Evolutionary conservation across 1,140 invertebrate species (phyloP).

Genomic region (Diprion similis): DNA sequence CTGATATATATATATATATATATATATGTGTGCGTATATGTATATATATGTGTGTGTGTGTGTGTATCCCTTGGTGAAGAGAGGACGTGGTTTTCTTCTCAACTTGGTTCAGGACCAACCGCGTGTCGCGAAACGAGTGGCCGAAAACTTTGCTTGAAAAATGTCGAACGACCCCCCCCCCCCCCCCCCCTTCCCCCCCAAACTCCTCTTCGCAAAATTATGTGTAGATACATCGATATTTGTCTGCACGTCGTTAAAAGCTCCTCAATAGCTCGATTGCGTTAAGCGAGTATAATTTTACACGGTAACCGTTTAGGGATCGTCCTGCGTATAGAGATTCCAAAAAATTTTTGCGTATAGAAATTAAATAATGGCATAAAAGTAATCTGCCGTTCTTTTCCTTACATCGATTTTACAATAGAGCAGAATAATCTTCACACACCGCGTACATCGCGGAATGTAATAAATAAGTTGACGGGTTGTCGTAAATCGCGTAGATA

Average conservation of each 20-base stretch:
- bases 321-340: no score
- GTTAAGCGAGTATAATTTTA: no score
- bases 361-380: slow-evolving; percentile 10
- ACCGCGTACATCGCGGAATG: background rate
- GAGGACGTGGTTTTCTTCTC: no score
- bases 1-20: background rate
- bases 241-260: no score
- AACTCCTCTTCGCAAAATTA: no score
- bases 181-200: no score
- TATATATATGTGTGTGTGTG: background rate
- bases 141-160: background rate
- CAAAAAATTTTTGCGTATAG: no score
- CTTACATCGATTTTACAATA: no score
- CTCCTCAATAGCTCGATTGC: no score
- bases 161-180: background rate
- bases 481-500: no score
- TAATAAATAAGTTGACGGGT: background rate
- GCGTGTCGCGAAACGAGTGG: background rate
- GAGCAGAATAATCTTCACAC: background rate
- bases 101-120: background rate
- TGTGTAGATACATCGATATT: no score
- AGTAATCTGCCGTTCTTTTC: background rate
- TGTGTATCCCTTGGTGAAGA: background rate
- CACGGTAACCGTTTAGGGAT: no score
- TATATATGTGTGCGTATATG: background rate